Base-by-base conservation (phyloP, 2,113 vertebrate genomes). In the Scalopus aquaticus region DNA sequence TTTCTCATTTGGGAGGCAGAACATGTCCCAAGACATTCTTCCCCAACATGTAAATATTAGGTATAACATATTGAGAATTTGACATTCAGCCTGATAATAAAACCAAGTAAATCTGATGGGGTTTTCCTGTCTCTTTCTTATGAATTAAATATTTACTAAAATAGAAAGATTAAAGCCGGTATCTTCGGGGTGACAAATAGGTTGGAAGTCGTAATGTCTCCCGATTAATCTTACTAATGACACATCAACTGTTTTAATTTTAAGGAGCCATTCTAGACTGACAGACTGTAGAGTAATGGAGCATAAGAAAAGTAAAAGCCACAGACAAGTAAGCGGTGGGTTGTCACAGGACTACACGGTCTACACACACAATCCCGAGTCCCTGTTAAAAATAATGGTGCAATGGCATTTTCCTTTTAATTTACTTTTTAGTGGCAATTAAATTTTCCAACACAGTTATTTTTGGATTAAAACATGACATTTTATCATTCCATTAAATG, bases 401-500 rank as follows among this genome's bases (percentile, higher is more conserved):
- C 3, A 35, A 20, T 20, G 69, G 9, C 1, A 32, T 42, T 76
- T 83, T 81, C 35, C 2, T 81, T 64, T 78, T 39, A 22, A 67
- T 51, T 76, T 73, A 83, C 42, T 86, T 94, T 94, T 70, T 32
- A 89, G 49, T 39, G 73, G 74, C 88, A 64, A 65, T 90, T 90
- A 95, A 91, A 92, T 95, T 95, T 92, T 67, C 90, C 28, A 95
- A 77, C 19, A 96, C 76, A 94, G 82, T 96, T 96, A 24, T 96
- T 92, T 96, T 96, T 94, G 42, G 81, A 80, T 96, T 7, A 94
- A 96, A 96, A 79, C 65, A 95, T n/a, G 37, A 83, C 56, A 83
- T 93, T 97, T 96, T 83, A 95, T 92, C 97, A 94, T 96, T 83
- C 84, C 95, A 88, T 94, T 35, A 81, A 70, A 60, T 69, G 73